These are phyloP conservation scores for Caenorhabditis sulstoni DNA, from an alignment of 2,888 invertebrate genomes.

Conservation along the genomic window DNA sequence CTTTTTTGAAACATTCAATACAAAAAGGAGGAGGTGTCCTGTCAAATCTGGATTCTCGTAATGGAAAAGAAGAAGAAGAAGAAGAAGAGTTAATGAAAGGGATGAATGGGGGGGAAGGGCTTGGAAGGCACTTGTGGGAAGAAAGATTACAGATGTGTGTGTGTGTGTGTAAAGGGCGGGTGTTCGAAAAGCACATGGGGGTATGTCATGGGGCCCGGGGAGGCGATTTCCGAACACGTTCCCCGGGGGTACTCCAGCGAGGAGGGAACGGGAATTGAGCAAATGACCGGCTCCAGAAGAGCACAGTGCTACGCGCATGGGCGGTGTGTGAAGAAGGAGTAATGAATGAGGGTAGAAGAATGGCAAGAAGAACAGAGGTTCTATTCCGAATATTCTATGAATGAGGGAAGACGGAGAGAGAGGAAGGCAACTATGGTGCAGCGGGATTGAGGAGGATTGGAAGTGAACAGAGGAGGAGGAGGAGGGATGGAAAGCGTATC, in stretches of 20 bases:
- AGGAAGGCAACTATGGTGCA: slow-evolving; percentile 44
- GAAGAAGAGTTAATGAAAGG: slow-evolving; percentile 3
- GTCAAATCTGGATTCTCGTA: slow-evolving; percentile 21
- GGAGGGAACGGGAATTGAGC: slow-evolving; percentile 28
- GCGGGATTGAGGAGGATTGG: slow-evolving; percentile 31
- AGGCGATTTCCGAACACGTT: background rate
- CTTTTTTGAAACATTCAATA: background rate
- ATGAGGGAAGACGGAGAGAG: background rate
- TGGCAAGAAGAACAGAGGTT: slow-evolving; percentile 35
- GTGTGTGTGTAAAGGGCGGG: background rate
- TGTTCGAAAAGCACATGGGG: slow-evolving; percentile 31
- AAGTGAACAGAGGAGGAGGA: slow-evolving; percentile 25
- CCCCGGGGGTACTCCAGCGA: slow-evolving; percentile 1
- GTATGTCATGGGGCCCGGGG: slow-evolving; percentile 32
- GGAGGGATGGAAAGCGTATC: slow-evolving; percentile 37
- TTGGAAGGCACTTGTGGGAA: slow-evolving; percentile 5
- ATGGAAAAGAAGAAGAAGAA: slow-evolving; percentile 10
- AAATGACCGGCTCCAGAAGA: slow-evolving; percentile 23
- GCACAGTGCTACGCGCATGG: slow-evolving; percentile 46
- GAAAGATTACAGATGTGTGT: background rate
- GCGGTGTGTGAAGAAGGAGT: slow-evolving; percentile 14
- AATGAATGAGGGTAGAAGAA: slow-evolving; percentile 1
- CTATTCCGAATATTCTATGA: slow-evolving; percentile 49
- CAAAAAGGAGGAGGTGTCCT: slow-evolving; percentile 6
- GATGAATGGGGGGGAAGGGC: background rate